A percentile compares a stretch with the other conserved stretches of the same genome.
Evolutionary conservation across 2,113 vertebrate genomes (phyloP).

Genomic region (Plecturocebus donacophilus): DNA sequence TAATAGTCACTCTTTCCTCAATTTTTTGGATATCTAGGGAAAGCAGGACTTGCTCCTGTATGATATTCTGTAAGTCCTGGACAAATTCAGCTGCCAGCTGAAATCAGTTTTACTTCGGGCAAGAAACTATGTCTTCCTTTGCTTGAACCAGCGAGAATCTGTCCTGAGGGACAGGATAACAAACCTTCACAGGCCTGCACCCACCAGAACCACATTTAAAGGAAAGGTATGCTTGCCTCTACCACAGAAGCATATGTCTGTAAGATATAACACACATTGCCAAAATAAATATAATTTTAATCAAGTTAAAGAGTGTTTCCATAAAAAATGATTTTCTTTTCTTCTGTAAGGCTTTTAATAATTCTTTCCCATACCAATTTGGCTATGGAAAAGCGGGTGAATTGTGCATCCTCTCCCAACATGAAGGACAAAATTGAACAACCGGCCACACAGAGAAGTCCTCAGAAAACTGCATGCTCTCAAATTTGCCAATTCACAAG

Average conservation of each 20-base stretch:
- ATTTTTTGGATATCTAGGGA: not conserved
- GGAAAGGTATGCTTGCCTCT: not conserved
- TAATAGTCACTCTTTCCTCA: not conserved
- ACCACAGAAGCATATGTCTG: not conserved
- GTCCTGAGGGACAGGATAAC: not conserved
- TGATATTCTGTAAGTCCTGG: not conserved
- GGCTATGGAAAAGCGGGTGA: not conserved
- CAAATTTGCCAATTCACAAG: not conserved
- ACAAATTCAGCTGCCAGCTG: not conserved
- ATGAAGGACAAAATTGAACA: not conserved
- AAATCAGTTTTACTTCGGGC: not conserved
- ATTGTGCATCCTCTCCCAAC: not conserved
- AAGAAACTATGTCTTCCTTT: not conserved
- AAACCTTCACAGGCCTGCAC: not conserved
- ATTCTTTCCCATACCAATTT: not conserved
- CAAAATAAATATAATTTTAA: not conserved
- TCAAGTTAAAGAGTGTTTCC: not conserved
- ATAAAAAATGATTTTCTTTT: constrained; percentile 12
- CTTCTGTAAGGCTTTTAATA: not conserved
- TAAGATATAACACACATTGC: not conserved
- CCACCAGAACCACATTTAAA: not conserved
- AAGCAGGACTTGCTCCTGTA: not conserved
- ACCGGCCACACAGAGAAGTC: not conserved
- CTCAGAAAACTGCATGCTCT: not conserved
- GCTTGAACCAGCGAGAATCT: not conserved